Base-by-base conservation (phyloP, 1,140 invertebrate genomes). In the Calosoma granatense region DNA sequence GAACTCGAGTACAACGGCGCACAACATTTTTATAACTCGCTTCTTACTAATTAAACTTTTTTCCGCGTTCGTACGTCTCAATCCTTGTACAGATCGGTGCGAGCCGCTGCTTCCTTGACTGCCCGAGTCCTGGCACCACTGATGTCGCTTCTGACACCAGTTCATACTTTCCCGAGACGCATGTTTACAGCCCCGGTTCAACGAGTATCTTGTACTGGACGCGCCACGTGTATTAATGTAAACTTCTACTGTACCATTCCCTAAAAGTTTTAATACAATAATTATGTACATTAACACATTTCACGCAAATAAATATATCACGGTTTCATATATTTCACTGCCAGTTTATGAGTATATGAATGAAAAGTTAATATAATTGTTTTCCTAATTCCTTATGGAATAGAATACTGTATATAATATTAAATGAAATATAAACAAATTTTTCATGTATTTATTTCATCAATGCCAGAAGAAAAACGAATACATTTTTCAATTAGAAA, bases 1-100 rank as follows among this genome's bases (percentile, higher is more conserved):
- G 68, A 87, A 88, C 62, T 87, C 83, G 6, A 86, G 64, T 9
- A 88, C 84, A 1, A 88, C 77, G 1, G 84, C 83, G 61, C 84
- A 88, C 61, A 70, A 52, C 67, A 70, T 70, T 65, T 77, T 72
- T 59, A 71, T 71, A 63, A 75, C 65, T 66, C 74, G 75, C 72
- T 65, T 67, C 61, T 71, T 76, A 59, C 75, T 76, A 59, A 71
- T 67, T 55, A 76, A 57, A 58, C 70, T 76, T 55, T 75, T 69
- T 60, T 68, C 73, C 39, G 73, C 72, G 56, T 76, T 76, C 4
- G 75, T 73, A 6, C 72, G 58, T 15, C 68, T 54, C 15, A 71
- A 54, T 19, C 61, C 59, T 36, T 6, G 26, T 6, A n/a, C n/a
- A 6, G 26, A 36, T 9, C 26, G 26, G 26, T 36, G 26, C 6